Percentiles rank a stretch among this genome's conserved stretches.
These are phyloP conservation scores for Paracyprichromis sp. DNA, from an alignment of 2,113 vertebrate species.

Conservation along the genomic window DNA sequence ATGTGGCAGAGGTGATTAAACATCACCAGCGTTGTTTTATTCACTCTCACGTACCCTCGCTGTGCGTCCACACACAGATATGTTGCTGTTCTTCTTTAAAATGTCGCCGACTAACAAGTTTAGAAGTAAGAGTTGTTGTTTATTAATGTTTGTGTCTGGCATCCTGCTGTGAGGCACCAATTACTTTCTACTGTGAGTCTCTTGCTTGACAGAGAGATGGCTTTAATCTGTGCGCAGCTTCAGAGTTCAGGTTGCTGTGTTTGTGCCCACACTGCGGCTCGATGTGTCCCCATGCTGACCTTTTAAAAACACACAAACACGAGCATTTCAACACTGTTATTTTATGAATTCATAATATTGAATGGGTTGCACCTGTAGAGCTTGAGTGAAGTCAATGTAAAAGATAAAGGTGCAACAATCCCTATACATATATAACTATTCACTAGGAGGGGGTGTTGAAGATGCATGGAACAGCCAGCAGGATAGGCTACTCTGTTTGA, in stretches of 20 bases:
- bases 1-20: constrained; percentile 5
- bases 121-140: not conserved
- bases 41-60: not conserved
- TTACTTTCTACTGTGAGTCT: constrained; percentile 14
- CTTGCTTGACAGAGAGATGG: not conserved
- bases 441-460: not conserved
- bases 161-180: constrained; percentile 25
- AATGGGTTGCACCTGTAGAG: not conserved
- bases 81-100: not conserved
- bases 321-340: not conserved
- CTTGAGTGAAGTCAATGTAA: not conserved
- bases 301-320: not conserved
- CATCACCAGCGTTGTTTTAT: not conserved
- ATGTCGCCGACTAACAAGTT: not conserved
- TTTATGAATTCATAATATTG: not conserved
- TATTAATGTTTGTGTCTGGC: not conserved
- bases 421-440: not conserved
- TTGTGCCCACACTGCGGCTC: not conserved
- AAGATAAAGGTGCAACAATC: not conserved
- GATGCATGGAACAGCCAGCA: not conserved
- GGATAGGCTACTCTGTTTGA: not conserved
- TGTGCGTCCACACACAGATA: not conserved
- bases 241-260: not conserved
- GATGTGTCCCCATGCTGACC: not conserved
- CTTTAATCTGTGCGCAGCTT: constrained; percentile 3